A percentile compares a stretch with the other conserved stretches of the same genome.
phyloP scores from a whole-genome alignment of 2,888 invertebrate genomes.

The Biston stratarius region DNA sequence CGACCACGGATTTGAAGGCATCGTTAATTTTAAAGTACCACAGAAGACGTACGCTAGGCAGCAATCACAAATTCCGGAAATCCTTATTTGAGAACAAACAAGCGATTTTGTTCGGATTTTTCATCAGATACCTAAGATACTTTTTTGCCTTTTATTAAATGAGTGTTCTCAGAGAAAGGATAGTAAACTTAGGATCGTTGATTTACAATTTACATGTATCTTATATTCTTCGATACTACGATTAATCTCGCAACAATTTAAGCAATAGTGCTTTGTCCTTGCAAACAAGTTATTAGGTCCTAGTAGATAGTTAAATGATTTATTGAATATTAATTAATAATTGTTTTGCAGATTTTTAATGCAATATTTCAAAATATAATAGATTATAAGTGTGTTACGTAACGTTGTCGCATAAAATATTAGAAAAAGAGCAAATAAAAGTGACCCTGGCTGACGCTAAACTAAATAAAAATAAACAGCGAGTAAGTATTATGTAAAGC shows the following conservation, averaged over 20 bases:
- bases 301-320: no score
- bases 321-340: no score
- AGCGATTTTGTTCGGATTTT: neutral
- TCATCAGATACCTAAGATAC: neutral
- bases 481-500: slow-evolving; percentile 31
- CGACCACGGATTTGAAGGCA: slow-evolving; percentile 6
- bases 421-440: slow-evolving; percentile 24
- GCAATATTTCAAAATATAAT: no score
- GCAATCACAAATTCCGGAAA: slow-evolving; percentile 11
- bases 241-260: no score
- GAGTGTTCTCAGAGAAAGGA: neutral
- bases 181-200: neutral
- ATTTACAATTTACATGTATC: neutral
- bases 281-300: no score
- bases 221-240: no score
- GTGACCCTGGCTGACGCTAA: slow-evolving; percentile 31
- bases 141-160: neutral
- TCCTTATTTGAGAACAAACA: slow-evolving; percentile 11
- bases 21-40: slow-evolving; percentile 18
- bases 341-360: no score
- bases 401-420: slow-evolving; percentile 22
- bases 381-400: neutral
- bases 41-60: neutral
- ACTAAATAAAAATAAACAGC: slow-evolving; percentile 36
- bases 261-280: no score